These are phyloP conservation scores for Plectrocnemia conspersa DNA, from an alignment of 1,140 invertebrate genomes.

Conservation along the genomic window DNA sequence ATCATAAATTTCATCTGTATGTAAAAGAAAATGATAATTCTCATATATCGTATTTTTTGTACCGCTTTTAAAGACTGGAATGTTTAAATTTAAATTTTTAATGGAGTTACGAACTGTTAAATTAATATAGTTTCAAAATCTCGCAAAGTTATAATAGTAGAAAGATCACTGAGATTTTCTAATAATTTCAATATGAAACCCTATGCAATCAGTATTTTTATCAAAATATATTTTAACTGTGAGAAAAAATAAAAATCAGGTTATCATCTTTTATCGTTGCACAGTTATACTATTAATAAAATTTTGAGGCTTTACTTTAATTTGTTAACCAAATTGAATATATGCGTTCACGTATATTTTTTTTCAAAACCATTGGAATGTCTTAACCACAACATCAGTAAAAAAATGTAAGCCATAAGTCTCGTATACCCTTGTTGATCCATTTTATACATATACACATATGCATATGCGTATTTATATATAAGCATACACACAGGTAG, in stretches of 20 bases:
- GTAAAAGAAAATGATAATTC: too few species aligned
- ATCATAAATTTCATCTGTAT: too few species aligned
- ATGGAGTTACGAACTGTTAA: too few species aligned
- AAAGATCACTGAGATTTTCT: too few species aligned
- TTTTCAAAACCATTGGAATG: not conserved
- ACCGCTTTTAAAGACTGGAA: too few species aligned
- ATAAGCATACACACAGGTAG: constrained; percentile 2
- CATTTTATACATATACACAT: constrained; percentile 11
- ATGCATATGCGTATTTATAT: constrained; percentile 12
- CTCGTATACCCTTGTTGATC: constrained; percentile 7
- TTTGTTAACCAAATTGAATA: not conserved
- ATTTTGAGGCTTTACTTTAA: not conserved
- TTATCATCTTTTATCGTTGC: not conserved
- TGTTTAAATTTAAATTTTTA: too few species aligned
- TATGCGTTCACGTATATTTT: not conserved
- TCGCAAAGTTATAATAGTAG: too few species aligned
- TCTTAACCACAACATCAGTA: not conserved
- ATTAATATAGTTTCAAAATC: too few species aligned
- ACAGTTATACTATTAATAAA: not conserved
- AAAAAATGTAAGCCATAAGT: constrained; percentile 7
- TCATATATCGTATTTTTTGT: too few species aligned
- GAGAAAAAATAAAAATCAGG: constrained; percentile 1
- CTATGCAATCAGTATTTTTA: too few species aligned
- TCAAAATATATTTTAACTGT: too few species aligned
- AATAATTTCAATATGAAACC: too few species aligned